A percentile compares a stretch with the other conserved stretches of the same genome.
Evolutionary conservation across 2,888 invertebrate genomes (phyloP).

Genomic region (Morpho helenor): DNA sequence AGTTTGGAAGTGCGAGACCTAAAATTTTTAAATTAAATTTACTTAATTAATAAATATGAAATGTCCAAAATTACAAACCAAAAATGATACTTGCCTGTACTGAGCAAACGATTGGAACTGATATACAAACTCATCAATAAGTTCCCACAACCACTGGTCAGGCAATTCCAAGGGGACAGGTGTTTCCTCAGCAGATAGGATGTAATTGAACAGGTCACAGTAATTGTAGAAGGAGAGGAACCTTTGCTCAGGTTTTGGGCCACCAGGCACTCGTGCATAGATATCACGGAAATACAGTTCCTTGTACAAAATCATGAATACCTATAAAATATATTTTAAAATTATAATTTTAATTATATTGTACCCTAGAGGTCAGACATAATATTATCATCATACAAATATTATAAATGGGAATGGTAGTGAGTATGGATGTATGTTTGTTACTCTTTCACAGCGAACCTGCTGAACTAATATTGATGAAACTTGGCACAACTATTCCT

Average conservation of each 20-base stretch:
- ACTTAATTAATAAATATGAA: not conserved
- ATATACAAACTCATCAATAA: slow-evolving; percentile 99
- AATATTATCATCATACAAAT: not conserved
- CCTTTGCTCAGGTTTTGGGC: slow-evolving; percentile 94
- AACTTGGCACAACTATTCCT: too few species aligned
- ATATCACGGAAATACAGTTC: slow-evolving; percentile 98
- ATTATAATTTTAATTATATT: not conserved
- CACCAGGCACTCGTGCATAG: slow-evolving; percentile 94
- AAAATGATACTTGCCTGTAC: slow-evolving; percentile 76
- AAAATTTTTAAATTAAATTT: slow-evolving; percentile 12
- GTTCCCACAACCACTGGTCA: slow-evolving; percentile 99
- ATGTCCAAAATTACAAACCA: slow-evolving; percentile 1
- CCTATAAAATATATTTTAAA: slow-evolving; percentile 64
- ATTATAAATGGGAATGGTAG: too few species aligned
- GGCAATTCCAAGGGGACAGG: slow-evolving; percentile 95
- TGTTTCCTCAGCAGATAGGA: slow-evolving; percentile 89
- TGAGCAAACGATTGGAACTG: slow-evolving; percentile 96
- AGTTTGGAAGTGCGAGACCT: slow-evolving; percentile 85
- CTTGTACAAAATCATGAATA: slow-evolving; percentile 97
- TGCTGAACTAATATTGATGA: too few species aligned
- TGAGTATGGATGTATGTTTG: too few species aligned
- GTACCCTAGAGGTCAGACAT: too few species aligned
- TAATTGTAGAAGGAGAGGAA: slow-evolving; percentile 98
- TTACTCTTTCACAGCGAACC: too few species aligned
- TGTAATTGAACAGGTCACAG: slow-evolving; percentile 97